Percentiles rank a stretch among this genome's conserved stretches.
phyloP scores from a whole-genome alignment of 2,888 invertebrate species.

The Germaria angustata region DNA sequence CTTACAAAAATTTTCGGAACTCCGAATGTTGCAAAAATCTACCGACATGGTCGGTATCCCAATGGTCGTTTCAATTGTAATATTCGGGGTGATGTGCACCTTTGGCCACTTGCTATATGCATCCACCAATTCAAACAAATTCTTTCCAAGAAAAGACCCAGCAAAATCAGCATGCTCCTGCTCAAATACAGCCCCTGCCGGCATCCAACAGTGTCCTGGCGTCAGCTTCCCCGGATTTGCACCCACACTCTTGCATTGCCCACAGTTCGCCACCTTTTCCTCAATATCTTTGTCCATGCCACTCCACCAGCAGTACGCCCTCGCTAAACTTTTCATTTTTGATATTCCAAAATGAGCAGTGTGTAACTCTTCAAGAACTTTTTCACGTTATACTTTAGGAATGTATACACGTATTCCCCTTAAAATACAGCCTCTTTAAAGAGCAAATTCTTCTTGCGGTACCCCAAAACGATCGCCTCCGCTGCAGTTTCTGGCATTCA shows the following conservation, averaged over 20 bases:
- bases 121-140: not conserved
- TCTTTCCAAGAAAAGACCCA: not conserved
- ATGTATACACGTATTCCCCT: slow-evolving; percentile 11
- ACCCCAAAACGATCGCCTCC: not conserved
- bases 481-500: not conserved
- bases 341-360: slow-evolving; percentile 24
- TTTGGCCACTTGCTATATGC: not conserved
- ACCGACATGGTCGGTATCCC: not conserved
- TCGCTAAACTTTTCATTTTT: slow-evolving; percentile 23
- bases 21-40: not conserved
- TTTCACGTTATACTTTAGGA: no score
- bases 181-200: not conserved
- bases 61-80: no score
- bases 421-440: slow-evolving; percentile 6
- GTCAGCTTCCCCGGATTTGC: not conserved
- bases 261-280: not conserved
- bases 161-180: not conserved
- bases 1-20: not conserved
- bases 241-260: not conserved
- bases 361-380: not conserved
- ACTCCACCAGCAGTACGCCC: slow-evolving; percentile 20
- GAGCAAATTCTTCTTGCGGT: not conserved
- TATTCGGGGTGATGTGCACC: not conserved
- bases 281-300: slow-evolving; percentile 8
- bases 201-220: not conserved